phyloP scores from a whole-genome alignment of 1,140 invertebrate species.

The Aricia agestis region DNA sequence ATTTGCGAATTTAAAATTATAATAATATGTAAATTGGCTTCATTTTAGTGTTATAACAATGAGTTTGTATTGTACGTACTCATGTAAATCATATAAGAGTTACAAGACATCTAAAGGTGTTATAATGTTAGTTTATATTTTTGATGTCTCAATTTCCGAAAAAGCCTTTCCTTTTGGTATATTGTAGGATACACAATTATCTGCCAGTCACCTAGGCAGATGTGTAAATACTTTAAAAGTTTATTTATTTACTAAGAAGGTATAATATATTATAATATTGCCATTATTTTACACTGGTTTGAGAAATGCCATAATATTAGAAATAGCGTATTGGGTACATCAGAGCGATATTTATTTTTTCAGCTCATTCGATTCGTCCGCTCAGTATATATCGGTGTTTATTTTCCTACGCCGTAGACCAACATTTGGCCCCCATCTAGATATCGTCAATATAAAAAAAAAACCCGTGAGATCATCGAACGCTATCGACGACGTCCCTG shows the following conservation, averaged over 20 bases:
- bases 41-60: background rate
- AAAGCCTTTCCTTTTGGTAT: too few relatives aligned
- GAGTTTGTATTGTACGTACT: background rate
- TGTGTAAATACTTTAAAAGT: too few relatives aligned
- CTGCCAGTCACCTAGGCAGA: too few relatives aligned
- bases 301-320: too few relatives aligned
- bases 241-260: too few relatives aligned
- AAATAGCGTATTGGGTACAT: too few relatives aligned
- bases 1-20: background rate
- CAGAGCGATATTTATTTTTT: too few relatives aligned
- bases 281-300: too few relatives aligned
- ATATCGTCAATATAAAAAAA: background rate
- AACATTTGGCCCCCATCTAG: background rate
- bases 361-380: too few relatives aligned
- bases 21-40: background rate
- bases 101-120: background rate
- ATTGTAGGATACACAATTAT: too few relatives aligned
- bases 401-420: background rate
- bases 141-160: background rate
- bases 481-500: background rate
- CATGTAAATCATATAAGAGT: background rate
- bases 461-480: background rate
- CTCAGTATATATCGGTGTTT: background rate
- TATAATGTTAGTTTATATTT: background rate
- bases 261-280: too few relatives aligned